A percentile compares a stretch with the other conserved stretches of the same genome.
phyloP scores from a whole-genome alignment of 1,140 invertebrate genomes.

The Temnothorax curvispinosus region DNA sequence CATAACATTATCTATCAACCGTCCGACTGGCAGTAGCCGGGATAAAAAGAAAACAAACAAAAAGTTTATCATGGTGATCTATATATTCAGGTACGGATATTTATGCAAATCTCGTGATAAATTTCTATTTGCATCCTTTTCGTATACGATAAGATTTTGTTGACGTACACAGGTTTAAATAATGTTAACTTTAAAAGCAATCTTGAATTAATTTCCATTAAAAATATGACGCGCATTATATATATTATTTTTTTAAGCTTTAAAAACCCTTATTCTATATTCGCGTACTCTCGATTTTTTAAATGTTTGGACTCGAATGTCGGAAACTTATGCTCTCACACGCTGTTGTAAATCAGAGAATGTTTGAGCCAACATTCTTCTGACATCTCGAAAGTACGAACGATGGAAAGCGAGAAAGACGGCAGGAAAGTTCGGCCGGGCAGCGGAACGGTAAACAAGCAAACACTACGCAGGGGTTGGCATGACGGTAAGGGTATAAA shows the following conservation, averaged over 20 bases:
- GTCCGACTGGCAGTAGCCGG: background rate
- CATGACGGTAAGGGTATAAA: conserved; percentile 25
- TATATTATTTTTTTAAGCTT: background rate
- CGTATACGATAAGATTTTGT: background rate
- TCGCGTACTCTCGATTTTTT: background rate
- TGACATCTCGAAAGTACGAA: conserved; percentile 25
- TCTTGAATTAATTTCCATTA: background rate
- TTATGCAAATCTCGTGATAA: conserved; percentile 3
- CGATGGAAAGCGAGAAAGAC: conserved; percentile 17
- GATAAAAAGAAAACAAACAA: background rate
- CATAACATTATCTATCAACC: conserved; percentile 56
- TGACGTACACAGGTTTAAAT: background rate
- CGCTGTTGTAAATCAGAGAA: conserved; percentile 26
- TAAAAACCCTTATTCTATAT: background rate
- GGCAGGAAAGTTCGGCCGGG: conserved; percentile 20
- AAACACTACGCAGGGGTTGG: background rate
- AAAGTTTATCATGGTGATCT: conserved; percentile 32
- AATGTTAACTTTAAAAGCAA: background rate
- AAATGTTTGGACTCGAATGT: background rate
- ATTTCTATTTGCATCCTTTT: background rate
- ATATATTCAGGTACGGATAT: conserved; percentile 13
- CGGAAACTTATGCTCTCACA: background rate
- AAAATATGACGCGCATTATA: background rate
- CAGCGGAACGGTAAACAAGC: background rate
- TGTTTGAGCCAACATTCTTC: conserved; percentile 13